Evolutionary conservation across 2,888 invertebrate genomes (phyloP), one percentile per base, ranked within the genome.

Genomic region (Tortricodes alternella): DNA sequence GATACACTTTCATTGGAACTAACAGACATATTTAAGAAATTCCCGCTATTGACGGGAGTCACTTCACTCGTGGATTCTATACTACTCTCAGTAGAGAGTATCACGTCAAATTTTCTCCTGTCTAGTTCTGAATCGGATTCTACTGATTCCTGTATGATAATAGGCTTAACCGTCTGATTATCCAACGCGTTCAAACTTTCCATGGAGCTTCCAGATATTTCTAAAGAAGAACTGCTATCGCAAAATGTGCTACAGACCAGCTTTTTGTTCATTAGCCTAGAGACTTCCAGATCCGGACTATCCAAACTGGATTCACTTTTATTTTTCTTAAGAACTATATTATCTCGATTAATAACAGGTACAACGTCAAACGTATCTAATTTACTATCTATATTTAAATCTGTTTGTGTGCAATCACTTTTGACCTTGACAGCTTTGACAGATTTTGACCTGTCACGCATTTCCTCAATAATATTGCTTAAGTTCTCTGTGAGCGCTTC

Each of bases 241-340:
- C 85, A 82, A 61, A 86, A 88, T 2, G 86, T 83, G 64, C 87
- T 88, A 3, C 80, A 78, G 3, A 74, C 70, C 27, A 79, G 27
- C 46, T 76, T 77, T 52, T 84, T 87, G 61, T 85, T 82, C 88
- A 91, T 91, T 3, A 91, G 70, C 61, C 89, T 80, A 32, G 90
- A 91, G 1, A 91, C 91, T 72, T 91, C 91, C 59, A 91, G 64
- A 65, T 92, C 91, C 0, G 91, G 90, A 65, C 91, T 91, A 51
- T 92, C 91, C n/a, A 91, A 68, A 65, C 89, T 91, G 9, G 91
- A 90, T 66, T 91, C 91, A 56, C 89, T 91, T 63, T 87, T 89
- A 70, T 91, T 89, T 59, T 91, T 91, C 79, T 91, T 90, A 75
- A 91, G 80, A 60, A 86, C 80, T 74, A 89, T 73, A 62, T 70